Percentiles rank a stretch among this genome's conserved stretches.
These are phyloP conservation scores for Microchirus variegatus DNA, from an alignment of 2,797 vertebrate genomes.

Conservation along the genomic window DNA sequence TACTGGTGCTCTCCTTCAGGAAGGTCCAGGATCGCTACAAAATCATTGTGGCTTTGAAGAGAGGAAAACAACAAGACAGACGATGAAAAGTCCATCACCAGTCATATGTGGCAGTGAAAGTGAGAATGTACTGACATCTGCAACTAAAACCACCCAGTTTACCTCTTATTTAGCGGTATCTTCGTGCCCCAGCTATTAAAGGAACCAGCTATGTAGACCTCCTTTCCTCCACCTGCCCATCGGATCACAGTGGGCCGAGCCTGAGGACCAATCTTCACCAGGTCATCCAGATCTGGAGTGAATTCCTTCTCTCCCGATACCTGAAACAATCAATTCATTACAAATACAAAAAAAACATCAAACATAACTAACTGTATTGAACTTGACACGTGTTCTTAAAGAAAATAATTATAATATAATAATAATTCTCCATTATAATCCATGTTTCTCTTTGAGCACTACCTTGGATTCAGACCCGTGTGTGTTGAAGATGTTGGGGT, in stretches of 20 bases:
- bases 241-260: constrained; percentile 96
- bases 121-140: neutral
- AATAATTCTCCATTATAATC: neutral
- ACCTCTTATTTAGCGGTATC: constrained; percentile 98
- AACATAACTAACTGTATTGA: neutral
- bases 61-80: constrained; percentile 1
- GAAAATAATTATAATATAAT: too few relatives aligned
- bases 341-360: neutral
- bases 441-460: neutral
- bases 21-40: constrained; percentile 96
- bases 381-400: neutral
- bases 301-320: constrained; percentile 87
- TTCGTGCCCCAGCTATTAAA: constrained; percentile 97
- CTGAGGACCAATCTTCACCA: constrained; percentile 88
- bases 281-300: constrained; percentile 89
- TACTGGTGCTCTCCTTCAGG: constrained; percentile 98
- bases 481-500: constrained; percentile 93
- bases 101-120: neutral
- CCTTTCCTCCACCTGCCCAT: constrained; percentile 95
- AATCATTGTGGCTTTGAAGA: constrained; percentile 92
- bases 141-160: neutral
- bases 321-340: constrained; percentile 48
- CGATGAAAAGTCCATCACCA: neutral
- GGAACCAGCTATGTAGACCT: constrained; percentile 95
- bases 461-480: constrained; percentile 90